Base-by-base conservation (phyloP, 1,140 invertebrate species). In the Melanaphis sacchari region DNA sequence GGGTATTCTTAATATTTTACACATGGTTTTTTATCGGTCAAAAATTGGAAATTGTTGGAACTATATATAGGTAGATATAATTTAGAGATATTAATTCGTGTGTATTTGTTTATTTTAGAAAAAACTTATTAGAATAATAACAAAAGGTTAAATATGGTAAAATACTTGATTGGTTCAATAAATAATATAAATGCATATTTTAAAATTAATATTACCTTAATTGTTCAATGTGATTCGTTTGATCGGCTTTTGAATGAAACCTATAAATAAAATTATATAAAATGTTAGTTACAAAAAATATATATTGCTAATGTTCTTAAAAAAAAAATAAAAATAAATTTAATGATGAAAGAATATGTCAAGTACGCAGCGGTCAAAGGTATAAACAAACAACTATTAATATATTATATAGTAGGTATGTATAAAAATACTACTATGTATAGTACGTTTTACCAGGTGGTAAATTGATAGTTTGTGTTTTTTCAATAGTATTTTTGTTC, bases 241-340 rank as follows among this genome's bases (percentile, higher is more conserved):
- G 89, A 26, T 90, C 38, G 54, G 89, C 52, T 90, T 90, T 90
- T 38, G 89, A 43, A 41, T 90, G 52, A 66, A 90, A 66, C 89
- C 89, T 90, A 40, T 4, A 66, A 90, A 90, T 11, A 59, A 66
- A 41, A 59, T 41, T 66, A 41, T 31, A 66, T 43, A 24, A 90
- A 90, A 49, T 46, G n/a, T n/a, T 2, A 88, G 49, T 49, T 31
- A 18, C 2, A 36, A 46, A 43, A 87, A 18, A 31, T n/a, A n/a
- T 24, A 76, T 5, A n/a, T 21, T 76, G n/a, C 15, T 6, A 76
- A 76, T 76, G 4, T n/a, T 18, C 59, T n/a, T 18, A n/a, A 76
- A 76, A 76, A 18, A 66, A 66, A n/a, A 76, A n/a, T n/a, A n/a
- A 15, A n/a, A 21, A 52, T 6, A 24, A 8, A n/a, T 66, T 15